Base-by-base conservation (phyloP, 2,888 invertebrate genomes). In the Malachius bipustulatus region DNA sequence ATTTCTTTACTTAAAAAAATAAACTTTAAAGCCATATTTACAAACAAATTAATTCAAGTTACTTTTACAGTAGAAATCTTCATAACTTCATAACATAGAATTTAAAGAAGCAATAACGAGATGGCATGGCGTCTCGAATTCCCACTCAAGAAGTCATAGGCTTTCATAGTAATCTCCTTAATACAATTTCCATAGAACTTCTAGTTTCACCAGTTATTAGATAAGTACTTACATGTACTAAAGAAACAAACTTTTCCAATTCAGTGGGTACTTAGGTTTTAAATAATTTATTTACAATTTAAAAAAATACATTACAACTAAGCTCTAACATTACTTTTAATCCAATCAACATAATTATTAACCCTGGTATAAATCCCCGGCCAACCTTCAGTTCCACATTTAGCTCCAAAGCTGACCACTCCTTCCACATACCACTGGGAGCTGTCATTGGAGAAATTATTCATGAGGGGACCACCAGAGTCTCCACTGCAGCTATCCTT, bases 381-480 rank as follows among this genome's bases (percentile, higher is more conserved):
- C 51, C 51, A 53, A 10, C 54, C 56, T 39, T 47, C 42, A 10
- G 46, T 48, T n/a, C 58, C 57, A 41, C 57, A 57, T 26, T 36
- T 37, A 3, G 47, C 49, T 24, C 80, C 81, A 42, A 74, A 79
- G 16, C 78, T 78, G 0, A 81, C 79, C 2, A 81, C 60, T 1
- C 75, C 81, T 14, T 75, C 69, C 0, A 67, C 50, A 35, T 73
- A 72, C 75, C 76, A 78, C 1, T 66, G 62, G 0, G 49, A 38
- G 1, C 63, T 56, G 29, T 62, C 64, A 33, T 48, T 62, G 1
- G 53, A 52, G 42, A 62, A 59, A 24, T 61, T 60, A 46, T 59
- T 66, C 81, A 83, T 82, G 2, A 84, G 60, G 0, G 84, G 82
- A 3, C 83, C 82, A 1, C 84, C 84, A 6, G 81, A 81, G 47